Base-by-base conservation (phyloP, 2,113 vertebrate genomes). In the Puntigrus tetrazona region DNA sequence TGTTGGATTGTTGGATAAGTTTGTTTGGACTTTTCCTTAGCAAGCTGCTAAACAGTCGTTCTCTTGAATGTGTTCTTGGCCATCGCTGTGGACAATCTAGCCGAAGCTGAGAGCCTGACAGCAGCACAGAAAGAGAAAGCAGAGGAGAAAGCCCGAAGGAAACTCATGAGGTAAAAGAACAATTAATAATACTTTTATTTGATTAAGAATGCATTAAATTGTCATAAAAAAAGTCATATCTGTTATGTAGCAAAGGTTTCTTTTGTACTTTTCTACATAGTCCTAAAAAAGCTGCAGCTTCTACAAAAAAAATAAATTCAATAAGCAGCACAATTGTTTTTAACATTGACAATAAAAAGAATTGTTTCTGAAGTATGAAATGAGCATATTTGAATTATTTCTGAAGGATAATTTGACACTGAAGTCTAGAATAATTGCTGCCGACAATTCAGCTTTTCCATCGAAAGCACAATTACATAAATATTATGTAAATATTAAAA, bases 41-140 rank as follows among this genome's bases (percentile, higher is more conserved):
- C 88, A 0, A 3, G 45, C 1, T 2, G 2, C 10, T n/a, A 3
- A 10, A 27, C 90, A 99, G 98, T 98, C 36, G 98, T 99, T 92
- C 96, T 99, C 59, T 95, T 99, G 77, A 99, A 98, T 6, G 98
- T 99, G 69, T 99, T 99, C 92, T 92, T 99, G 94, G 98, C 98
- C 89, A 99, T 99, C 0, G 98, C 98, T 0, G 98, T 99, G 0
- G 98, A 99, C 92, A 99, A 99, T 92, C 93, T 99, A 84, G 96
- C 97, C 0, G 98, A 99, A 86, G 98, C 98, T 0, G 97, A 99
- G 92, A 99, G 97, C 88, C 92, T 99, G 87, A 97, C 97, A 0
- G 95, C 96, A 0, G 98, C 97, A 47, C 98, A 99, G 92, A 98
- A 97, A 86, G 97, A 97, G 89, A 98, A 97, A 82, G 96, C 95